Base-by-base conservation (phyloP, 2,113 vertebrate genomes). In the Perca schrenkii region DNA sequence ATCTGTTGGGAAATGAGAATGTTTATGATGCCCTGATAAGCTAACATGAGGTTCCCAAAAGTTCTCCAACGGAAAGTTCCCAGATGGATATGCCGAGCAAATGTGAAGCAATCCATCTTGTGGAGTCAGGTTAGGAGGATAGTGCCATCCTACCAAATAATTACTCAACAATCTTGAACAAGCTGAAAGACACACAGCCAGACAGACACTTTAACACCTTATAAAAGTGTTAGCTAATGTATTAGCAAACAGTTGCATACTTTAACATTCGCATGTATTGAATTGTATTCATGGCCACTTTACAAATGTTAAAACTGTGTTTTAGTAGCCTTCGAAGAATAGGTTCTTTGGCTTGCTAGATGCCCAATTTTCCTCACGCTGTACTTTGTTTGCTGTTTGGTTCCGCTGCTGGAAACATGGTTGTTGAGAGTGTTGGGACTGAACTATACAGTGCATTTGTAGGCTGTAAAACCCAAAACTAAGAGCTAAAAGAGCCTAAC, bases 11-110 rank as follows among this genome's bases (percentile, higher is more conserved):
- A 84, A 89, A 77, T 74, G 64, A 62, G 36, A 83, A 49, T 31
- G 12, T 82, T 81, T 58, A 65, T 71, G 85, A 89, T 81, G 54
- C 16, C 52, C 58, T 3, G 87, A 90, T 92, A 91, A 84, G 80
- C 83, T 73, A 77, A 77, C 82, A 47, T 28, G 76, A 80, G 82
- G 72, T 87, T 90, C n/a, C n/a, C n/a, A n/a, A n/a, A n/a, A n/a
- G n/a, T n/a, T n/a, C n/a, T n/a, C n/a, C n/a, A n/a, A n/a, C n/a
- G n/a, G n/a, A n/a, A n/a, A n/a, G n/a, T n/a, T n/a, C n/a, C n/a
- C n/a, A n/a, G 25, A 25, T 25, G 25, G 25, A 25, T 25, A 25
- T 25, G 25, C 25, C 25, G 25, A 25, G 25, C 25, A 25, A 25
- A 25, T 25, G 25, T 1, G 1, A 25, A 25, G 1, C 25, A 25